A percentile compares a stretch with the other conserved stretches of the same genome.
phyloP scores from a whole-genome alignment of 2,888 invertebrate genomes.

The Phrixothrix hirtus region DNA sequence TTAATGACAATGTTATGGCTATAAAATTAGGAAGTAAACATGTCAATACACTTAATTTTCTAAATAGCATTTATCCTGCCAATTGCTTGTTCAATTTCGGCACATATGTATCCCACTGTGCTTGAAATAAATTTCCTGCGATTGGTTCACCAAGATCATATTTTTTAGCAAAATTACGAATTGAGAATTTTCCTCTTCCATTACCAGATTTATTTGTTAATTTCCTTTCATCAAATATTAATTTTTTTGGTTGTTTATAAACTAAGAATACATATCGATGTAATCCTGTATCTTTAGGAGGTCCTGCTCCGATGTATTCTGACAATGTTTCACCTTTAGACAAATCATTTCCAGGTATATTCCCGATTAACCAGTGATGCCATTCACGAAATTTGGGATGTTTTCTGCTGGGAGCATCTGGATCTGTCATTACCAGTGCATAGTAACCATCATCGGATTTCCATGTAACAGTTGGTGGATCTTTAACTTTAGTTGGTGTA shows the following conservation, averaged over 20 bases:
- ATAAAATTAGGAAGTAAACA: background rate
- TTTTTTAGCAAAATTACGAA: slow-evolving; percentile 36
- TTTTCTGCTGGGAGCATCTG: slow-evolving; percentile 75
- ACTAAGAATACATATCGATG: slow-evolving; percentile 75
- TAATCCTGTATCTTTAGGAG: slow-evolving; percentile 71
- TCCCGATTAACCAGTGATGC: slow-evolving; percentile 79
- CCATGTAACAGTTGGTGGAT: slow-evolving; percentile 46
- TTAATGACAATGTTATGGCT: background rate
- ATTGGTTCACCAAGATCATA: slow-evolving; percentile 39
- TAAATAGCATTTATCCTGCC: slow-evolving; percentile 4
- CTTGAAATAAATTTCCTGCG: slow-evolving; percentile 42
- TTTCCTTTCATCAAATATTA: slow-evolving; percentile 42
- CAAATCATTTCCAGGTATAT: slow-evolving; percentile 67
- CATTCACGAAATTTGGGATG: slow-evolving; percentile 73
- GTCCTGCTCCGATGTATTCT: slow-evolving; percentile 70
- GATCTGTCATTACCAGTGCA: slow-evolving; percentile 64
- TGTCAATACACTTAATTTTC: background rate
- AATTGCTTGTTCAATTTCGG: slow-evolving; percentile 26
- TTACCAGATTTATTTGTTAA: slow-evolving; percentile 41
- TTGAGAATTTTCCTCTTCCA: slow-evolving; percentile 38
- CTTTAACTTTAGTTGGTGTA: slow-evolving; percentile 44
- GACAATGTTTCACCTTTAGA: slow-evolving; percentile 67
- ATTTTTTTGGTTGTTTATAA: slow-evolving; percentile 46
- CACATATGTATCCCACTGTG: slow-evolving; percentile 37
- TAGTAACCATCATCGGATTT: slow-evolving; percentile 41